Evolutionary conservation across 1,140 invertebrate species (phyloP), one percentile per base, ranked within the genome.

Genomic region (Pogonomyrmex barbatus): DNA sequence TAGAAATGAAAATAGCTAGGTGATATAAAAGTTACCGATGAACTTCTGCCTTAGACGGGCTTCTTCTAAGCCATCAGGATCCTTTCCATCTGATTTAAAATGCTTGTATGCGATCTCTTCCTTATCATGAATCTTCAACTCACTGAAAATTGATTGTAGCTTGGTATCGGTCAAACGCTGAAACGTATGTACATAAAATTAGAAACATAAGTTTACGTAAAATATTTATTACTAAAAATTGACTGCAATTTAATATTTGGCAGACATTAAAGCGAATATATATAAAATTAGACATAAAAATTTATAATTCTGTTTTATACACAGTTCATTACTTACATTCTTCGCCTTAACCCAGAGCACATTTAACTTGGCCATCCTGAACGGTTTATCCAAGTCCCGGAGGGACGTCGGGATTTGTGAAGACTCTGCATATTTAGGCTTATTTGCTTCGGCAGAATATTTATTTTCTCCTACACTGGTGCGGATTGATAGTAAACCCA

Each of bases 61-160:
- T 94, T 98, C 98, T 93, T 97, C 97, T 0, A 98, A 91, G 0
- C 98, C 98, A 92, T 98, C 98, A 92, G 98, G 97, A 94, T 99
- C 98, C 87, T 97, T 96, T 52, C 97, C 97, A 90, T 98, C 97
- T 79, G 96, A 96, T 90, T 97, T 98, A 0, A 97, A 92, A 91
- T 97, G 97, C 94, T 99, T 99, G 90, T 96, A 96, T 1, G 96
- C 96, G 14, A 98, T 95, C 95, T 99, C 98, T 94, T 98, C 97
- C 95, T 98, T 98, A 91, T 99, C 98, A 82, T 99, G 98, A 62
- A 98, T 96, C 95, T 98, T 98, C 0, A 99, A 94, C 93, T 99
- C 98, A 92, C 97, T 97, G 90, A 97, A 98, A 17, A 99, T 93
- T 0, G 97, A 98, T 90, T 98, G 98, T 6, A 99, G 94, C 94